Percentiles rank a stretch among this genome's conserved stretches.
phyloP scores from a whole-genome alignment of 2,888 invertebrate genomes.

The Diabrotica balteata region DNA sequence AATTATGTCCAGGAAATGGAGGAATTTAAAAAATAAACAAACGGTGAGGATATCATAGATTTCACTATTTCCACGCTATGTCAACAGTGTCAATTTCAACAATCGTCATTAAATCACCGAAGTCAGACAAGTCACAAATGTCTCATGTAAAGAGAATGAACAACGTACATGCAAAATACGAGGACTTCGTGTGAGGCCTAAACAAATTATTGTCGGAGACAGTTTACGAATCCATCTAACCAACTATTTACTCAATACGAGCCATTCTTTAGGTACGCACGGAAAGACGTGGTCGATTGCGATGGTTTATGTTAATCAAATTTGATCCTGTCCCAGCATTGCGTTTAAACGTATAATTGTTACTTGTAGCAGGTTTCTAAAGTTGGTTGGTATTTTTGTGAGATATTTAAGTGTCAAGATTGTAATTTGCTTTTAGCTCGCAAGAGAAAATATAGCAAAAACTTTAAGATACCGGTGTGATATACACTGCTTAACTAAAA shows the following conservation, averaged over 20 bases:
- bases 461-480: no score
- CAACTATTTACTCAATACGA: neutral
- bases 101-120: constrained; percentile 10
- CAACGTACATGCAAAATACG: constrained; percentile 36
- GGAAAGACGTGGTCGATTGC: neutral
- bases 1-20: no score
- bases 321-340: neutral
- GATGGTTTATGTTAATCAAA: neutral
- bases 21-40: no score
- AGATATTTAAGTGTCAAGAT: no score
- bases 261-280: neutral
- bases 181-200: constrained; percentile 37
- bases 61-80: constrained; percentile 3
- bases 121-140: constrained; percentile 12
- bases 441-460: no score
- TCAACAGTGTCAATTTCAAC: constrained; percentile 5
- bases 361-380: neutral
- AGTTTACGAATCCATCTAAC: constrained; percentile 36
- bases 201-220: constrained; percentile 37
- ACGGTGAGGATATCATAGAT: neutral
- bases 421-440: no score
- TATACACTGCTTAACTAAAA: no score
- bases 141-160: constrained; percentile 5
- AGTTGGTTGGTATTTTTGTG: neutral
- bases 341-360: constrained; percentile 7